Evolutionary conservation across 2,888 invertebrate genomes (phyloP).

Genomic region (Ametastegia equiseti): DNA sequence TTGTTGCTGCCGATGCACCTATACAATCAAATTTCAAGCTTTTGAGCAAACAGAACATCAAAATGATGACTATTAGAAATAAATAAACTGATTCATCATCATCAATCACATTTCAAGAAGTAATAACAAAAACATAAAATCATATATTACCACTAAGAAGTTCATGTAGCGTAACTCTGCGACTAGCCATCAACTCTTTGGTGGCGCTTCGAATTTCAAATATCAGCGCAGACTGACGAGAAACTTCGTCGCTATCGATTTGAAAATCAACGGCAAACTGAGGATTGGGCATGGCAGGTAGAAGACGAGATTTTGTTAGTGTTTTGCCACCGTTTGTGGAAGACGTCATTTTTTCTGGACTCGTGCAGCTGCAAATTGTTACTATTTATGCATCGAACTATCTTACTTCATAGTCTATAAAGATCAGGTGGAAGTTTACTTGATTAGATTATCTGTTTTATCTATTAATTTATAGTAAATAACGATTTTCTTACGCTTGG

Average conservation of each 20-base stretch:
- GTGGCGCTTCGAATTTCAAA: constrained; percentile 76
- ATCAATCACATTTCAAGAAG: no score
- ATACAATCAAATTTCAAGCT: not conserved
- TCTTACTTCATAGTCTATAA: not conserved
- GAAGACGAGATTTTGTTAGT: constrained; percentile 75
- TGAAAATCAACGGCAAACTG: constrained; percentile 76
- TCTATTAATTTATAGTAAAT: not conserved
- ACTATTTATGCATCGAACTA: not conserved
- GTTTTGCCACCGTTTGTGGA: constrained; percentile 71
- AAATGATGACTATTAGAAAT: constrained; percentile 25
- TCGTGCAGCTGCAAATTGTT: constrained; percentile 61
- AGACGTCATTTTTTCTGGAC: constrained; percentile 66
- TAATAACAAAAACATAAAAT: not conserved
- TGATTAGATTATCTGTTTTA: not conserved
- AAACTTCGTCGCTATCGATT: constrained; percentile 74
- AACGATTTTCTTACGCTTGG: constrained; percentile 65
- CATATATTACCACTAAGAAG: constrained; percentile 73
- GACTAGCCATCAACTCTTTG: constrained; percentile 76
- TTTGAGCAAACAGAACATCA: not conserved
- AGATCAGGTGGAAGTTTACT: not conserved
- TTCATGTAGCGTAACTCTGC: constrained; percentile 74
- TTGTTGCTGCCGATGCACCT: constrained; percentile 69
- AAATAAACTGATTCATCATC: no score
- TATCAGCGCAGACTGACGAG: constrained; percentile 74
- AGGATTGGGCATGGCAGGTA: constrained; percentile 75